Evolutionary conservation across 2,797 vertebrate species (phyloP).

Genomic region (Aplochiton taeniatus): DNA sequence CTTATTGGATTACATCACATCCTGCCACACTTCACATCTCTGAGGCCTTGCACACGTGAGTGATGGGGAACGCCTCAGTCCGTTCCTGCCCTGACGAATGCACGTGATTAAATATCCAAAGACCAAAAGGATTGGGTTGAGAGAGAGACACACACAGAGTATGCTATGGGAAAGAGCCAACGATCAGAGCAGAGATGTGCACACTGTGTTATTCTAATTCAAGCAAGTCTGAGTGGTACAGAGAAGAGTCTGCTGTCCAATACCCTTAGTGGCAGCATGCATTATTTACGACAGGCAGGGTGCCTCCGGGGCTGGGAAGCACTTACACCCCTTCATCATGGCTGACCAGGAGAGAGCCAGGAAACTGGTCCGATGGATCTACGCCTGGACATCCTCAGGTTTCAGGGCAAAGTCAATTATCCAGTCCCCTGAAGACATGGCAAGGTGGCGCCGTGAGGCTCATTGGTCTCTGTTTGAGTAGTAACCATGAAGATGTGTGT

Average conservation of each 20-base stretch:
- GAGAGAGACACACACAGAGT: constrained; percentile 8
- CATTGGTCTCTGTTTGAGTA: background rate
- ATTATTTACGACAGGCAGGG: constrained; percentile 70
- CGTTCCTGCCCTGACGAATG: constrained; percentile 15
- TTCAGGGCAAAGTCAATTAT: constrained; percentile 44
- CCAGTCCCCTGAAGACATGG: constrained; percentile 4
- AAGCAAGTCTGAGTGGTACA: constrained; percentile 22
- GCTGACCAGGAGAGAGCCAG: constrained; percentile 6
- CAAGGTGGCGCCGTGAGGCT: constrained; percentile 7
- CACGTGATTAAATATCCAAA: constrained; percentile 20
- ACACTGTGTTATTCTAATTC: constrained; percentile 37
- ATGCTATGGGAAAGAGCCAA: background rate
- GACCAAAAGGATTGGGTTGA: constrained; percentile 21
- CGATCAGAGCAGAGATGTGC: constrained; percentile 33
- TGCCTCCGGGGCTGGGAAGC: constrained; percentile 42
- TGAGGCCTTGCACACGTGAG: constrained; percentile 21
- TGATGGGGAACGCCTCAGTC: background rate
- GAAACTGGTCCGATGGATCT: too few species aligned
- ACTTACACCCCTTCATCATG: constrained; percentile 45
- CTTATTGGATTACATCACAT: background rate
- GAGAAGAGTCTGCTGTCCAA: constrained; percentile 34
- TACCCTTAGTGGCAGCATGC: constrained; percentile 53
- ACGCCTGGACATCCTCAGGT: constrained; percentile 44
- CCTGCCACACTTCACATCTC: constrained; percentile 4
- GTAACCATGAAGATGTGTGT: background rate